Percentiles rank a stretch among this genome's conserved stretches.
These are phyloP conservation scores for cattle (Bos taurus) DNA, from an alignment of 2,113 vertebrate species.

Conservation along the genomic window DNA sequence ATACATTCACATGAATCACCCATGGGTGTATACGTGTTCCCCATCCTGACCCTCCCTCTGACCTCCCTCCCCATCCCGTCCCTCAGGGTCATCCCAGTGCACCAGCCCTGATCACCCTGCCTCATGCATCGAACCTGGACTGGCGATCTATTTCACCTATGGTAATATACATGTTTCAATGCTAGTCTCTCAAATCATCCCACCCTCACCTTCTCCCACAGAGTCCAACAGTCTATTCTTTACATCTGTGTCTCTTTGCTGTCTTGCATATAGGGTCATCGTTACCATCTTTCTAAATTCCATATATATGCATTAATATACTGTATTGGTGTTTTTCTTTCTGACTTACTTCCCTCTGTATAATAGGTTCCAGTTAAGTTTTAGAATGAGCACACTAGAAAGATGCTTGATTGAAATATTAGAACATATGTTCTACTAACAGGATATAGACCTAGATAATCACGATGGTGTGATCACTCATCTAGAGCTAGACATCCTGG, in stretches of 20 bases:
- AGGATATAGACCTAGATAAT: neutral
- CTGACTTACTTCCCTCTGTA: neutral
- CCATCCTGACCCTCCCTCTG: neutral
- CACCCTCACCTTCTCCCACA: neutral
- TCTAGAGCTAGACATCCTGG: too few relatives aligned
- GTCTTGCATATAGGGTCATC: rapidly evolving
- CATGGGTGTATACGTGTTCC: neutral
- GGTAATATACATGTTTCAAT: neutral
- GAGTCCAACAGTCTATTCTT: neutral
- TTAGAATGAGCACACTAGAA: neutral
- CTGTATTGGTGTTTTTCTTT: neutral
- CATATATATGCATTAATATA: neutral
- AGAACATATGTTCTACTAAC: neutral
- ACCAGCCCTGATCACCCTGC: neutral
- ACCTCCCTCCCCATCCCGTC: neutral
- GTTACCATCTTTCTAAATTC: neutral
- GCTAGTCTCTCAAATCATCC: neutral
- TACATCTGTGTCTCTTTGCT: neutral
- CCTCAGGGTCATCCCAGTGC: neutral
- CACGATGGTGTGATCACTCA: too few relatives aligned
- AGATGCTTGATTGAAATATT: neutral
- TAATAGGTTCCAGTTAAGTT: neutral
- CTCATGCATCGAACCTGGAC: neutral
- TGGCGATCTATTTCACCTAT: neutral
- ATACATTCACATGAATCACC: neutral